Percentiles rank a stretch among this genome's conserved stretches.
Conservation (phyloP, 2,113 vertebrate species). For the Pygoscelis antarcticus region DNA sequence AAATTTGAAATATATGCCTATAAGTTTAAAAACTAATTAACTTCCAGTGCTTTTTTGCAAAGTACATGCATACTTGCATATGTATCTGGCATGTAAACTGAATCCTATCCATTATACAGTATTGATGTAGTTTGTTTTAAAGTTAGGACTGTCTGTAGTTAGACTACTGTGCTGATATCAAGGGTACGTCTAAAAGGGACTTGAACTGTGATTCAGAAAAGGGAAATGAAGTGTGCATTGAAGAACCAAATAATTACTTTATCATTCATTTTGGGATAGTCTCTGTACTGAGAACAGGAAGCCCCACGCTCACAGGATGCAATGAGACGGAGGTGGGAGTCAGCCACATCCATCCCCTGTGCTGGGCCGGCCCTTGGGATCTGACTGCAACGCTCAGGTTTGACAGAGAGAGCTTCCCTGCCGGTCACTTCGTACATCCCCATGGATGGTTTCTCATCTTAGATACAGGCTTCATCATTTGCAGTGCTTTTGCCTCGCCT, state of each 20-base stretch:
- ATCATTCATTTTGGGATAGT: neutral
- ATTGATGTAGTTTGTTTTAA: conserved; percentile 46
- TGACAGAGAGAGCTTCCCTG: neutral
- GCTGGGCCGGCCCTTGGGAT: neutral
- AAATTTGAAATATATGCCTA: neutral
- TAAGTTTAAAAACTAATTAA: conserved; percentile 10
- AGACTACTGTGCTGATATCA: conserved; percentile 17
- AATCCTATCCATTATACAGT: conserved; percentile 22
- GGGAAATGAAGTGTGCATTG: conserved; percentile 26
- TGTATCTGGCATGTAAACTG: neutral
- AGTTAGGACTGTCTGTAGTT: conserved; percentile 23
- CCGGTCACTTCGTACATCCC: neutral
- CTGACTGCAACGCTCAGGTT: accelerated
- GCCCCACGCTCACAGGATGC: neutral
- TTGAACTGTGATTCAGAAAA: conserved; percentile 52
- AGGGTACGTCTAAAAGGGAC: conserved; percentile 37
- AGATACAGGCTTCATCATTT: neutral
- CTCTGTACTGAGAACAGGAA: neutral
- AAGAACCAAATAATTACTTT: neutral
- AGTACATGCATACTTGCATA: conserved; percentile 18
- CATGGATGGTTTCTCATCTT: neutral
- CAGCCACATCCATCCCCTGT: neutral
- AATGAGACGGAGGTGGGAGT: neutral
- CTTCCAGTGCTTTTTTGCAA: conserved; percentile 24
- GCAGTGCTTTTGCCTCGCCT: neutral